Conservation (phyloP, 1,140 invertebrate genomes). For the Chelonus insularis region DNA sequence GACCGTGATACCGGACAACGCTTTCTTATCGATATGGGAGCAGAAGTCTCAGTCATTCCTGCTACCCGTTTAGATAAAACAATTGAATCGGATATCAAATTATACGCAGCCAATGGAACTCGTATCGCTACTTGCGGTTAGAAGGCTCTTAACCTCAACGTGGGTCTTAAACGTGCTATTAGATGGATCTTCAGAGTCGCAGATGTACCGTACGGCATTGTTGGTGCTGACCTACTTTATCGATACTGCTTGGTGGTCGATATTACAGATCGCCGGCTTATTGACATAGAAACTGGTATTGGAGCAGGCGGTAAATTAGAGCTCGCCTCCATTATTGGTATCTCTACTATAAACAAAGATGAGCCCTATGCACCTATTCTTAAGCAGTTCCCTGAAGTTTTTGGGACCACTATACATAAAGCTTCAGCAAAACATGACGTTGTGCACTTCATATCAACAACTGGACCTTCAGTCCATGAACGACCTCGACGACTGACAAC, state of each 20-base stretch:
- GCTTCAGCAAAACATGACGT: not conserved
- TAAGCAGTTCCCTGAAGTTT: no score
- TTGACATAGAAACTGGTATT: not conserved
- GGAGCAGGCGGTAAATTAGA: not conserved
- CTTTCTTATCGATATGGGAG: not conserved
- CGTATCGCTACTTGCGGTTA: conserved; percentile 31
- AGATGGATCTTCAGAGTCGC: conserved; percentile 38
- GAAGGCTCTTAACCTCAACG: conserved; percentile 18
- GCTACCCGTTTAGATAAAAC: not conserved
- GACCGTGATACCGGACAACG: no score
- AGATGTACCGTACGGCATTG: conserved; percentile 32
- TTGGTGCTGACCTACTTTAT: conserved; percentile 43
- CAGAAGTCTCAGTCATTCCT: conserved; percentile 15
- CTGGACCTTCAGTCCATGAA: not conserved
- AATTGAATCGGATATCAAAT: not conserved
- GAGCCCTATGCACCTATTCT: no score
- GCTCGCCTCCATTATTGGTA: conserved; percentile 20
- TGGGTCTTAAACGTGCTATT: conserved; percentile 29
- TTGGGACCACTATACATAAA: no score
- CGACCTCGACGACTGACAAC: conserved; percentile 27
- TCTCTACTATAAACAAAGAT: conserved; percentile 24
- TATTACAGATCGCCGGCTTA: conserved; percentile 23
- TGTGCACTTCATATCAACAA: not conserved
- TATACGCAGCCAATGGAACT: conserved; percentile 28
- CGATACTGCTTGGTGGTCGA: conserved; percentile 43